Evolutionary conservation across 2,113 vertebrate species (phyloP).

Genomic region (Onychostoma macrolepis): DNA sequence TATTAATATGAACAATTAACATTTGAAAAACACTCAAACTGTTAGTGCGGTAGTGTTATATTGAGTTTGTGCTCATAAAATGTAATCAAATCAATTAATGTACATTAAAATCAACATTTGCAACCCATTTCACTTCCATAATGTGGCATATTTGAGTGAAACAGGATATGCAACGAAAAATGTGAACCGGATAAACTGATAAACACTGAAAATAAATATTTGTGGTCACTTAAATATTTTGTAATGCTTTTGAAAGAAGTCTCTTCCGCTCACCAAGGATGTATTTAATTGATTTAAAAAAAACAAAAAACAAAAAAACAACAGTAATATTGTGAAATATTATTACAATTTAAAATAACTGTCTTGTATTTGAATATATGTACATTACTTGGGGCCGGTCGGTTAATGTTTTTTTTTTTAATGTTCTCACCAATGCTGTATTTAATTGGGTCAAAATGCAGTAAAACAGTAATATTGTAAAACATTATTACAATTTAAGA

Average conservation of each 20-base stretch:
- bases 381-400: too few relatives aligned
- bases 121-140: conserved; percentile 5
- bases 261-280: background rate
- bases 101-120: conserved; percentile 1
- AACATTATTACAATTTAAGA: too few relatives aligned
- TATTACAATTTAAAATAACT: background rate
- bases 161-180: background rate
- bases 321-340: background rate
- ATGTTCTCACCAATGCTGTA: too few relatives aligned
- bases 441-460: too few relatives aligned
- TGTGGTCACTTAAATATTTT: too few relatives aligned
- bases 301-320: too few relatives aligned
- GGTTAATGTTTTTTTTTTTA: too few relatives aligned
- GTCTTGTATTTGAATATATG: background rate
- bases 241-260: too few relatives aligned
- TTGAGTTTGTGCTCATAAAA: background rate
- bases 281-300: too few relatives aligned
- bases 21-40: conserved; percentile 4
- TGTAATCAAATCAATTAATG: background rate
- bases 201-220: background rate
- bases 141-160: background rate
- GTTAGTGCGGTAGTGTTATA: background rate
- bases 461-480: too few relatives aligned
- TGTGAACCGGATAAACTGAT: background rate
- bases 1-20: conserved; percentile 5